A percentile compares a stretch with the other conserved stretches of the same genome.
Evolutionary conservation across 2,113 vertebrate genomes (phyloP).

Genomic region (Nycticryphes semicollaris): DNA sequence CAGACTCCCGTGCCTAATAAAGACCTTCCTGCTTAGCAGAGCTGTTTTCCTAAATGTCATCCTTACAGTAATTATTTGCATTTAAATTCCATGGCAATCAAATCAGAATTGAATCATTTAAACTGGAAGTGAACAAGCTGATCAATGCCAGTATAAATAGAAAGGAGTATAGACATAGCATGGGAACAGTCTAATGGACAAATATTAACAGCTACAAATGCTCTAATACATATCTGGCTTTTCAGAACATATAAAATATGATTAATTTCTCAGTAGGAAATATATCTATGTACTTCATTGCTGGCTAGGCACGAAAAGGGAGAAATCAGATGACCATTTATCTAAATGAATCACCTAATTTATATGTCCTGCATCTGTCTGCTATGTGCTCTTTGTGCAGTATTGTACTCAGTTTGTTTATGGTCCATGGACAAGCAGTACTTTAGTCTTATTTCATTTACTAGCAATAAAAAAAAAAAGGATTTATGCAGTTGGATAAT

Average conservation of each 20-base stretch:
- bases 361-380: not conserved
- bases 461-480: not conserved
- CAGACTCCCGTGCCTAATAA: slow-evolving; percentile 68
- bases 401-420: not conserved
- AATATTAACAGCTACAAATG: slow-evolving; percentile 41
- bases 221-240: not conserved
- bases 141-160: slow-evolving; percentile 85
- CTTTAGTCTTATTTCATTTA: not conserved
- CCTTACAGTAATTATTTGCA: slow-evolving; percentile 85
- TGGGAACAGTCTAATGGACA: slow-evolving; percentile 35
- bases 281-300: slow-evolving; percentile 4
- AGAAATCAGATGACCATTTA: not conserved
- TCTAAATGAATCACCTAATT: not conserved
- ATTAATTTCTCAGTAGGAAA: slow-evolving; percentile 20
- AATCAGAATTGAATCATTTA: slow-evolving; percentile 84
- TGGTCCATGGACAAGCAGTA: not conserved
- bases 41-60: slow-evolving; percentile 76
- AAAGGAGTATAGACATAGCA: slow-evolving; percentile 62
- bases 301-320: not conserved
- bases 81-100: slow-evolving; percentile 85
- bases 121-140: slow-evolving; percentile 82
- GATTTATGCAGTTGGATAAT: not conserved
- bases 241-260: slow-evolving; percentile 18
- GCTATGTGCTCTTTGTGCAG: not conserved
- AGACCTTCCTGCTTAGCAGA: slow-evolving; percentile 65